Base-by-base conservation (phyloP, 2,113 vertebrate genomes). In the Ptyas mucosa region DNA sequence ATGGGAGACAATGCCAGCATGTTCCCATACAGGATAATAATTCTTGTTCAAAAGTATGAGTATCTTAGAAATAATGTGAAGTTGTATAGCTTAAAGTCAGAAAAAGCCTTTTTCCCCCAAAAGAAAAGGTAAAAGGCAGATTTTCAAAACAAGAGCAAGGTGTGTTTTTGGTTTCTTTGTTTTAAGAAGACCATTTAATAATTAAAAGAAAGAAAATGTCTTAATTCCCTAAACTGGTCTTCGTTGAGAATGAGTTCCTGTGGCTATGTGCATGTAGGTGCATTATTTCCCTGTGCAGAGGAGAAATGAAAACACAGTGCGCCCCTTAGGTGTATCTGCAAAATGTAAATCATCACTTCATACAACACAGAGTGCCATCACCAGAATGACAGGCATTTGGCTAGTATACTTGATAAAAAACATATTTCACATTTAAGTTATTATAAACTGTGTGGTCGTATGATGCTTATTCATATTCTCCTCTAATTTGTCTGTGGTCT, bases 371-470 rank as follows among this genome's bases (percentile, higher is more conserved):
- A 4, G n/a, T 11, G 46, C 1, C 34, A 69, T 24, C 43, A 86
- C 23, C 9, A 43, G 34, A 24, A 88, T 57, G 29, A 57, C 58
- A 85, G 39, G 10, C 18, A 51, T 51, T 58, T 87, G 46, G 54
- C 24, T 87, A 87, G 26, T 58, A 85, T 20, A 11, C 23, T 46
- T 85, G 64, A 75, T 92, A 54, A 92, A 88, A 75, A 92, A 88
- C 91, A 87, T 87, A 6, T 92, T 88, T 91, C 93, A 88, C 89
- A 95, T 93, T 92, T 93, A 61, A 24, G 8, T 89, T 94, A 69
- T 94, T 85, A 88, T 94, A 91, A 55, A 91, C 53, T 87, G 81
- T 92, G 57, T 39, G 29, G 93, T 90, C 94, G 87, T 96, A 88
- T 43, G 94, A 93, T 58, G 87, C 89, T 81, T 20, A 21, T 10